Conservation (phyloP, 2,113 vertebrate species). For the Leiothrix lutea region DNA sequence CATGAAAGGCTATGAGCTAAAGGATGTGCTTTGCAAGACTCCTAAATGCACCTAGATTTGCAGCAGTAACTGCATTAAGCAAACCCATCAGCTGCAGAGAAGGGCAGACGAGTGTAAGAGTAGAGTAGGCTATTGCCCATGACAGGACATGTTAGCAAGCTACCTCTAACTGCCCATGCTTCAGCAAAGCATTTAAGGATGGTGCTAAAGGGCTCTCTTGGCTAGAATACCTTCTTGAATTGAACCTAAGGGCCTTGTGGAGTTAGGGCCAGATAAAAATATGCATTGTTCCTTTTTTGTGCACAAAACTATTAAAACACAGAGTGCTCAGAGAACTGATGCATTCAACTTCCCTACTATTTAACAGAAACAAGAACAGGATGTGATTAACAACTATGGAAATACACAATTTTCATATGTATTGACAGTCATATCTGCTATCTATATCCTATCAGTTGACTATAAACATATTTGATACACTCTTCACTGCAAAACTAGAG, state of each 20-base stretch:
- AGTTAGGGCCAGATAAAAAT: background rate
- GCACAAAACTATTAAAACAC: background rate
- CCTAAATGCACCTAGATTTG: background rate
- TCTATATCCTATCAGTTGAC: background rate
- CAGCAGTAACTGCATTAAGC: background rate
- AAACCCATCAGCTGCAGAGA: background rate
- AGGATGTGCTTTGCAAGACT: background rate
- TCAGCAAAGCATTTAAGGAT: constrained; percentile 22
- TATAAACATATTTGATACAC: background rate
- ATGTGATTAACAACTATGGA: background rate
- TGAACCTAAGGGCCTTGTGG: background rate
- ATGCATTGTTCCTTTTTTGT: background rate
- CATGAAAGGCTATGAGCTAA: background rate
- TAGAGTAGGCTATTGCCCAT: background rate
- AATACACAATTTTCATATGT: background rate
- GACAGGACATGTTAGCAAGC: background rate
- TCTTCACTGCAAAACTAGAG: background rate
- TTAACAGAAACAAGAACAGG: background rate
- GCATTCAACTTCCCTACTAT: background rate
- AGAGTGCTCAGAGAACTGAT: background rate
- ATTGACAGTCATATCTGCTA: background rate
- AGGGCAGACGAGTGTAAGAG: background rate
- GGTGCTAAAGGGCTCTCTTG: background rate
- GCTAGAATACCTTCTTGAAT: background rate
- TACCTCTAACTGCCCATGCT: background rate